These are phyloP conservation scores for Galleria mellonella DNA, from an alignment of 1,140 invertebrate genomes.

Conservation along the genomic window DNA sequence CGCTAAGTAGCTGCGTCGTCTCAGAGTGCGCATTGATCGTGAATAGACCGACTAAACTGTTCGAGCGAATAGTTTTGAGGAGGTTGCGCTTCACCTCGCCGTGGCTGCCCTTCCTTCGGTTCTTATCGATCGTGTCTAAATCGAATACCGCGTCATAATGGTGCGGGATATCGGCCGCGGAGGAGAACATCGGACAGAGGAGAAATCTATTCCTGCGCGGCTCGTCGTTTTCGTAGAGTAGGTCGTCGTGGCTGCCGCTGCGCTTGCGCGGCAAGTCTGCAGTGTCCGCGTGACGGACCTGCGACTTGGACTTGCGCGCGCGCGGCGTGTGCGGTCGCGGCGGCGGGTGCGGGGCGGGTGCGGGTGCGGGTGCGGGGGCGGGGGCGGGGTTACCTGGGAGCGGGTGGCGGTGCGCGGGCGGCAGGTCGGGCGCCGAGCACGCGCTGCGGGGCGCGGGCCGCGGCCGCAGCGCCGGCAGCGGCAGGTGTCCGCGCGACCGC, in stretches of 20 bases:
- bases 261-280: slow-evolving; percentile 28
- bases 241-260: slow-evolving; percentile 51
- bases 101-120: slow-evolving; percentile 24
- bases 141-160: slow-evolving; percentile 57
- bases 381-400: slow-evolving; percentile 77
- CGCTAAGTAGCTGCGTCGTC: slow-evolving; percentile 44
- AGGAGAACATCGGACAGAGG: slow-evolving; percentile 42
- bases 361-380: slow-evolving; percentile 19
- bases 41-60: slow-evolving; percentile 45
- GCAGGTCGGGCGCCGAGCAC: slow-evolving; percentile 52
- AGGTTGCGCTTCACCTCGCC: slow-evolving; percentile 41
- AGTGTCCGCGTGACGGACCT: slow-evolving; percentile 25
- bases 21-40: slow-evolving; percentile 38
- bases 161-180: slow-evolving; percentile 27
- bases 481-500: slow-evolving; percentile 87
- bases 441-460: slow-evolving; percentile 79
- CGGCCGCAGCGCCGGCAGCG: slow-evolving; percentile 73
- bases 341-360: slow-evolving; percentile 21
- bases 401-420: slow-evolving; percentile 75
- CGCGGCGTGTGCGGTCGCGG: slow-evolving; percentile 17
- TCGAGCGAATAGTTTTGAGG: slow-evolving; percentile 45
- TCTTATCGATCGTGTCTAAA: slow-evolving; percentile 10
- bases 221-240: slow-evolving; percentile 36
- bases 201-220: slow-evolving; percentile 32
- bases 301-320: slow-evolving; percentile 47